phyloP scores from a whole-genome alignment of 1,140 invertebrate genomes.

The Eulimnadia texana region DNA sequence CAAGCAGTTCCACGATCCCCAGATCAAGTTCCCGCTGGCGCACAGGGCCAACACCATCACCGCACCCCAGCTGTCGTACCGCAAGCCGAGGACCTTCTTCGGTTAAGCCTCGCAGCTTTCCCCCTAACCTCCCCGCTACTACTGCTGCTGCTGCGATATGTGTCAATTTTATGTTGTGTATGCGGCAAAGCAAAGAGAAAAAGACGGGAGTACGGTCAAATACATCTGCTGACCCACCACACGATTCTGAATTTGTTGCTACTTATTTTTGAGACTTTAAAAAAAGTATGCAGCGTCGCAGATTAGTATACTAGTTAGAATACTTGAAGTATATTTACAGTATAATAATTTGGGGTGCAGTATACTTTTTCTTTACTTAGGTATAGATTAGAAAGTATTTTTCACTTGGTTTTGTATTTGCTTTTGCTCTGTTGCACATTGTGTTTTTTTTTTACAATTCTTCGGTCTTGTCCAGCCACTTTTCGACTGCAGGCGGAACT shows the following conservation, averaged over 20 bases:
- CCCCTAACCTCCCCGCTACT: too few relatives aligned
- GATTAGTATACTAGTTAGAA: neutral
- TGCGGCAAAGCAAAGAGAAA: neutral
- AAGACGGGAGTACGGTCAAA: constrained; percentile 1
- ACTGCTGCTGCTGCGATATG: neutral
- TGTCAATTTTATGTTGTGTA: neutral
- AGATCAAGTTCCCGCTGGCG: constrained; percentile 90
- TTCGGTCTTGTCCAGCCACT: neutral
- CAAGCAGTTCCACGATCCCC: constrained; percentile 96
- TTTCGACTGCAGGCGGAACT: neutral
- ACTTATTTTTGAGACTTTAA: too few relatives aligned
- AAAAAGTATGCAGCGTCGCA: neutral
- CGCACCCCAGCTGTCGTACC: constrained; percentile 66
- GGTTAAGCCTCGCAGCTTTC: constrained; percentile 9
- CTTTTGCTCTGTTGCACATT: too few relatives aligned
- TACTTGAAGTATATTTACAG: neutral
- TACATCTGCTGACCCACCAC: neutral
- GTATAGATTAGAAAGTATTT: neutral
- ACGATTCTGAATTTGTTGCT: too few relatives aligned
- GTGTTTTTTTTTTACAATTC: neutral
- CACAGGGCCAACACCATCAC: constrained; percentile 75
- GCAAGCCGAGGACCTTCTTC: constrained; percentile 88
- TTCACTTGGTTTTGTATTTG: too few relatives aligned
- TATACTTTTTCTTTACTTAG: neutral
- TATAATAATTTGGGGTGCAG: neutral